Evolutionary conservation across 2,888 invertebrate genomes (phyloP).

Genomic region (Craniophora ligustri): DNA sequence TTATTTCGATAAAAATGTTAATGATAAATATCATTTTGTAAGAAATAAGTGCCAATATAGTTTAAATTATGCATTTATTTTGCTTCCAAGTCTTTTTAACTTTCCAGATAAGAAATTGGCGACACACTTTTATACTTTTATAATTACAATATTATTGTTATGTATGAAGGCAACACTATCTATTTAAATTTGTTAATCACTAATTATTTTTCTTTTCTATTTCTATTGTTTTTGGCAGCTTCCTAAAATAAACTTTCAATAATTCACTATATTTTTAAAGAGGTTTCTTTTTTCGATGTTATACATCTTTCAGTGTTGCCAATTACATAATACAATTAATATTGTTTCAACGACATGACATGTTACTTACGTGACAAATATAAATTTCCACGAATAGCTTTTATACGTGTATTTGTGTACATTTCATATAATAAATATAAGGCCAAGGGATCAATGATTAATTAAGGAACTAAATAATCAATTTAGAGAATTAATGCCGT

Average conservation of each 20-base stretch:
- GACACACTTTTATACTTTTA: slow-evolving; percentile 14
- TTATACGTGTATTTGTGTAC: slow-evolving; percentile 48
- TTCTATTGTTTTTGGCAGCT: too few species aligned
- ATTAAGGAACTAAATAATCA: slow-evolving; percentile 33
- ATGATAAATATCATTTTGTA: slow-evolving; percentile 17
- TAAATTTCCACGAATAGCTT: slow-evolving; percentile 71
- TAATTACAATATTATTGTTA: neutral
- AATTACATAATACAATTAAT: slow-evolving; percentile 6
- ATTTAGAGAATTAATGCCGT: slow-evolving; percentile 30
- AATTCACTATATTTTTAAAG: neutral
- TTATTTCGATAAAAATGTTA: slow-evolving; percentile 17
- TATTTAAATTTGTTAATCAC: too few species aligned
- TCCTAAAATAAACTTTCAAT: too few species aligned
- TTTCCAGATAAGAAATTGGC: slow-evolving; percentile 9
- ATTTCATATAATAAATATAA: slow-evolving; percentile 51
- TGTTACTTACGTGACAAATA: slow-evolving; percentile 37
- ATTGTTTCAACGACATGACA: slow-evolving; percentile 29
- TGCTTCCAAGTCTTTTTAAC: slow-evolving; percentile 22
- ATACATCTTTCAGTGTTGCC: slow-evolving; percentile 21
- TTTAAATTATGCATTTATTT: slow-evolving; percentile 63
- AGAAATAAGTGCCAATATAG: slow-evolving; percentile 58
- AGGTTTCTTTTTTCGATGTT: neutral
- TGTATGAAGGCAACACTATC: slow-evolving; percentile 9
- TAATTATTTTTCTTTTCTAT: too few species aligned
- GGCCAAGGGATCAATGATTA: slow-evolving; percentile 74